Percentiles rank a stretch among this genome's conserved stretches.
Conservation (phyloP, 2,113 vertebrate species). For the Poeciliopsis turrubarensis region DNA sequence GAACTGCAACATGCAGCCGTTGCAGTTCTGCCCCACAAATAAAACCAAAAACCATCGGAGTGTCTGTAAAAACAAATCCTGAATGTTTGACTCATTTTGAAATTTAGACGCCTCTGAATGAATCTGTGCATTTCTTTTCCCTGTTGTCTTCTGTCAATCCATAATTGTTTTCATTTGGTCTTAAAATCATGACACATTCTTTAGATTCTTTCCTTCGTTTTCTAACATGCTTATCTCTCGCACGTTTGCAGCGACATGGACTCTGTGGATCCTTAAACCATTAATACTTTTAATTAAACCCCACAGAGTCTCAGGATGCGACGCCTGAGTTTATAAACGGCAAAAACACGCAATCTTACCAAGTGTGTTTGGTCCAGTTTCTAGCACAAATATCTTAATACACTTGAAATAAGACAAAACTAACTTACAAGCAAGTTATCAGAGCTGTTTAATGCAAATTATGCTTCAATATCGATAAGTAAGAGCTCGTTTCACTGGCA, state of each 20-base stretch:
- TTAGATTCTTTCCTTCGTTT: constrained; percentile 38
- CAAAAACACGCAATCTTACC: no score
- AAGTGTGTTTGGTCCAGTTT: no score
- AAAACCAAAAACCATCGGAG: background rate
- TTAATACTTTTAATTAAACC: constrained; percentile 6
- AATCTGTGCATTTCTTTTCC: background rate
- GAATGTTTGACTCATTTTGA: background rate
- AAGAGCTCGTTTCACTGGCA: no score
- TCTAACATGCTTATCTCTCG: constrained; percentile 42
- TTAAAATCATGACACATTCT: constrained; percentile 15
- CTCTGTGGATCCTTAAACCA: constrained; percentile 11
- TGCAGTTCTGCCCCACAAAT: background rate
- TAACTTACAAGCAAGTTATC: no score
- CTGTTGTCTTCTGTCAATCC: constrained; percentile 45
- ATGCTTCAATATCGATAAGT: no score
- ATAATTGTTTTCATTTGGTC: constrained; percentile 10
- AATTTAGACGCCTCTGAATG: background rate
- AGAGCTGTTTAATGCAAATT: no score
- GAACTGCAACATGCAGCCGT: background rate
- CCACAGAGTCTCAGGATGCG: constrained; percentile 7
- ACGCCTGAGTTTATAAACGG: background rate
- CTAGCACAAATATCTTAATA: no score
- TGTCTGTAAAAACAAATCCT: background rate
- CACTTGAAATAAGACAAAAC: no score
- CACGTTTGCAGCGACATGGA: constrained; percentile 26